Evolutionary conservation across 2,797 vertebrate genomes (phyloP).

Genomic region (Myotis planiceps): DNA sequence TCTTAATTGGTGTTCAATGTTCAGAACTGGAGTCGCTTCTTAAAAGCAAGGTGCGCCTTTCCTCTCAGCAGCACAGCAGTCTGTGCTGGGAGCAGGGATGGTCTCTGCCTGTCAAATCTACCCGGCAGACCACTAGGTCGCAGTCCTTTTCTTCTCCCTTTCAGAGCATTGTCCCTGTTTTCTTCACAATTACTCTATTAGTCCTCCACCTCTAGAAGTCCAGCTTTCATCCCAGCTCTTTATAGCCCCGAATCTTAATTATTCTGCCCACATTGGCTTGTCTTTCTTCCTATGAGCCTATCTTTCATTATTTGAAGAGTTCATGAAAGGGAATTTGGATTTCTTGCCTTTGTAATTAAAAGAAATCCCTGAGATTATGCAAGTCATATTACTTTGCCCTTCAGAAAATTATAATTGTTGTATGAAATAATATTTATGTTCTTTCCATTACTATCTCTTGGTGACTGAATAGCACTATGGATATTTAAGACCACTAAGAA

Average conservation of each 20-base stretch:
- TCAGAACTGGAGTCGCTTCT: neutral
- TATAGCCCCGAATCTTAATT: conserved; percentile 18
- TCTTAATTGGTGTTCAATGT: conserved; percentile 8
- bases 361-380: conserved; percentile 12
- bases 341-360: conserved; percentile 63
- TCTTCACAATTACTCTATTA: neutral
- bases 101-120: neutral
- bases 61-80: neutral
- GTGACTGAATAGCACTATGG: neutral
- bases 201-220: neutral
- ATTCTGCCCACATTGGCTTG: neutral
- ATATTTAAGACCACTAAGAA: neutral
- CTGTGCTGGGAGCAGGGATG: accelerated
- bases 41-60: neutral
- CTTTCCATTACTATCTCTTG: neutral
- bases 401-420: conserved; percentile 48
- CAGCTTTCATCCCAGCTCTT: neutral
- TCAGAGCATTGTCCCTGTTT: neutral
- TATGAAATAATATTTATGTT: conserved; percentile 25
- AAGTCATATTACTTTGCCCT: conserved; percentile 50
- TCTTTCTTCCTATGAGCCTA: conserved; percentile 16
- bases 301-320: conserved; percentile 58
- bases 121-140: neutral
- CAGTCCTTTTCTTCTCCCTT: neutral
- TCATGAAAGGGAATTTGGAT: conserved; percentile 41